Percentiles rank a stretch among this genome's conserved stretches.
These are phyloP conservation scores for Cisticola juncidis DNA, from an alignment of 2,113 vertebrate genomes.

Conservation along the genomic window DNA sequence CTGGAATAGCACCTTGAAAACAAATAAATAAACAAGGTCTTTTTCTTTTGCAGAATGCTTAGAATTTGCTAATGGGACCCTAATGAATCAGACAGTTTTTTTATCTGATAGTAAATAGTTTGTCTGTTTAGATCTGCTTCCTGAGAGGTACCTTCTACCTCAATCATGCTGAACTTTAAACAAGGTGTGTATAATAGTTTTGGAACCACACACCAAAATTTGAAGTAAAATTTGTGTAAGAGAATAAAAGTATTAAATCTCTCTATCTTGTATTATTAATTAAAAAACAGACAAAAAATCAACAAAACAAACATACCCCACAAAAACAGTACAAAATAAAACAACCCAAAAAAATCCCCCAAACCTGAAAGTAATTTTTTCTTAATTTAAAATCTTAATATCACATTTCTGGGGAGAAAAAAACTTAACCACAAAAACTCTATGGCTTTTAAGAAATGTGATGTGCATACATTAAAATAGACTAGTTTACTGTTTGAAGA, in stretches of 20 bases:
- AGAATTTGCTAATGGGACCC: neutral
- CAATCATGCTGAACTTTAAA: neutral
- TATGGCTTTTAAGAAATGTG: neutral
- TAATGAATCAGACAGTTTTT: neutral
- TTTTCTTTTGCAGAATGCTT: neutral
- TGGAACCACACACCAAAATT: neutral
- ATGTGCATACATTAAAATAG: neutral
- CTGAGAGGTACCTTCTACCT: neutral
- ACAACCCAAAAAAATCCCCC: too few species aligned
- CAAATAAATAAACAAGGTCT: accelerated
- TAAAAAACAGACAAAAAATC: too few species aligned
- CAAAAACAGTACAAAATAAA: too few species aligned
- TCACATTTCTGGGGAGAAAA: neutral
- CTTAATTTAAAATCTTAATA: neutral
- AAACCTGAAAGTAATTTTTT: neutral
- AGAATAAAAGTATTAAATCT: neutral
- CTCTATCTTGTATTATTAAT: neutral
- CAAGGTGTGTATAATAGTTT: neutral
- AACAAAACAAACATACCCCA: too few species aligned
- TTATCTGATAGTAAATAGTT: neutral
- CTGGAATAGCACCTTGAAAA: neutral
- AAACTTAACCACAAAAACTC: neutral
- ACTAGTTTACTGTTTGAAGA: neutral
- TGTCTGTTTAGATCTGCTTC: neutral
- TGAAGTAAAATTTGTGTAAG: neutral